Evolutionary conservation across 1,140 invertebrate species (phyloP).

Genomic region (Dendrolimus punctatus): DNA sequence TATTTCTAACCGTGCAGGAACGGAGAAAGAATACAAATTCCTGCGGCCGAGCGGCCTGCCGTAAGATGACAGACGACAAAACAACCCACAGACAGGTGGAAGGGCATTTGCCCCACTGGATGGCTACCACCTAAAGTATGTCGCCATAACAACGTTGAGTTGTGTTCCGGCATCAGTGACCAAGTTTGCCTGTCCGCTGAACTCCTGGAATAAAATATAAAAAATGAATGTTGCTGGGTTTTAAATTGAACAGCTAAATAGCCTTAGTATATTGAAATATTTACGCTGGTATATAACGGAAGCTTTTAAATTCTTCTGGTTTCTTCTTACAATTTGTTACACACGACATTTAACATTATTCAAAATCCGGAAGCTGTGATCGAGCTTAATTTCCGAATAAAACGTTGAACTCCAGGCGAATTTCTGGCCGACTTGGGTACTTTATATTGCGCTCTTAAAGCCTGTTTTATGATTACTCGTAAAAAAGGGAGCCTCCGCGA

Average conservation of each 20-base stretch:
- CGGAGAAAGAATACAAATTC: no score
- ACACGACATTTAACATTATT: conserved; percentile 10
- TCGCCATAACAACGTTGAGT: no score
- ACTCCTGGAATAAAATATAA: no score
- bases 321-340: conserved; percentile 7
- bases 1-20: no score
- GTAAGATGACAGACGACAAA: no score
- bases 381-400: conserved; percentile 33
- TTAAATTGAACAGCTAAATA: neutral
- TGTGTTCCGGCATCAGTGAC: no score
- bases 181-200: no score
- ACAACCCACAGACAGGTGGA: no score
- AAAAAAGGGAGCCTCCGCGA: conserved; percentile 47
- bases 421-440: conserved; percentile 24
- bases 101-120: no score
- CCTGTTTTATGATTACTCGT: conserved; percentile 57
- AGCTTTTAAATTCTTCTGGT: neutral
- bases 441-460: conserved; percentile 42
- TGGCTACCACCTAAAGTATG: no score
- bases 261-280: neutral
- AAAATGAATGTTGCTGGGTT: neutral
- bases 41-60: no score
- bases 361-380: conserved; percentile 24
- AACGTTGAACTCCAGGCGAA: conserved; percentile 34
- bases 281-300: no score